phyloP scores from a whole-genome alignment of 2,888 invertebrate species.

The Eupsilia transversa region DNA sequence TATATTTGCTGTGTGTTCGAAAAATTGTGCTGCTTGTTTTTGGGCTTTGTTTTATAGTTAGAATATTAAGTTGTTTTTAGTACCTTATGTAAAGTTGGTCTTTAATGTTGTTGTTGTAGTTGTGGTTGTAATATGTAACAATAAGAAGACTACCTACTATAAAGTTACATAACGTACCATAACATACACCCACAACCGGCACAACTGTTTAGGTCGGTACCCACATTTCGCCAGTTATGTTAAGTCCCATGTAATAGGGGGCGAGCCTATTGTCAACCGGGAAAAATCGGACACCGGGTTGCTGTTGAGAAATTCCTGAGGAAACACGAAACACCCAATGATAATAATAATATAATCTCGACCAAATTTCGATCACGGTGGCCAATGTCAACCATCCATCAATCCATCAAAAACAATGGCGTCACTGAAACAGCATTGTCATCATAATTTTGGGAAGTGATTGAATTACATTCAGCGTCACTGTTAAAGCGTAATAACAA shows the following conservation, averaged over 20 bases:
- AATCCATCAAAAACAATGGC: too few relatives aligned
- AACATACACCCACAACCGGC: neutral
- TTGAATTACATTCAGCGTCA: neutral
- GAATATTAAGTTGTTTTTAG: neutral
- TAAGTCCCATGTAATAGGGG: neutral
- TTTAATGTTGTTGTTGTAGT: too few relatives aligned
- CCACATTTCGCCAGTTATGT: neutral
- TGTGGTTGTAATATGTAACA: neutral
- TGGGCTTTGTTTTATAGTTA: neutral
- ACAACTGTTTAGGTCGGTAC: too few relatives aligned
- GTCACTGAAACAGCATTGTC: conserved; percentile 4
- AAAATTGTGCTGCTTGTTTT: conserved; percentile 14
- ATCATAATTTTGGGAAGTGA: conserved; percentile 6
- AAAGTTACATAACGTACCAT: neutral
- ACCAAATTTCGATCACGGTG: too few relatives aligned
- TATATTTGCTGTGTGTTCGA: conserved; percentile 35
- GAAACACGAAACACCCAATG: too few relatives aligned
- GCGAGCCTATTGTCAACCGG: too few relatives aligned
- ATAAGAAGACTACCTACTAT: neutral
- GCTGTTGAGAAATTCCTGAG: neutral
- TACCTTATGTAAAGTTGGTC: neutral
- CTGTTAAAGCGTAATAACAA: neutral
- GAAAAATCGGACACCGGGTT: neutral
- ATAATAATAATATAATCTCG: too few relatives aligned
- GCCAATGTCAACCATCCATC: too few relatives aligned